Evolutionary conservation across 1,140 invertebrate species (phyloP), one percentile per base, ranked within the genome.

Genomic region (Frieseomelitta varia): DNA sequence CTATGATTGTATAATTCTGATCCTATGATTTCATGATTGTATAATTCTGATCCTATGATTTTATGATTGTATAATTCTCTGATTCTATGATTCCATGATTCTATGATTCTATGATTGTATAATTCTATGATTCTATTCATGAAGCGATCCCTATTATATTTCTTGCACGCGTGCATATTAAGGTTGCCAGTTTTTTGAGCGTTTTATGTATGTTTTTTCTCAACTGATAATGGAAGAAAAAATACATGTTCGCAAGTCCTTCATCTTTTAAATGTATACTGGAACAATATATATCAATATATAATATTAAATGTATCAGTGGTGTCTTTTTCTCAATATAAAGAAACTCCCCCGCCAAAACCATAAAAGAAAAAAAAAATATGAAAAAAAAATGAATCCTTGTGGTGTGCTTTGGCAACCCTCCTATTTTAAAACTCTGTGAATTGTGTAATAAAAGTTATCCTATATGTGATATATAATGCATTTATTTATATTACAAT

Each of bases 401-500:
- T 30, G 68, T 80, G 88, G 88, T 87, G 89, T 88, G 90, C 86
- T 88, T 90, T 84, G 89, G 88, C 88, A 87, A 72, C 68, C 55
- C 61, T 76, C 76, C 58, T 61, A 73, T 78, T 67, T 68, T 63
- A 85, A 85, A 90, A 87, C 85, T 87, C 73, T 90, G 86, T 88
- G 84, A 90, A 90, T 83, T 87, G 85, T 88, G 81, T 85, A 90
- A 88, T 88, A 86, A 87, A 79, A 80, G 55, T 72, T 89, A 88
- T 92, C 83, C 84, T 89, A 89, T 39, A 47, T 47, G 8, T 69
- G 84, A 83, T 93, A 85, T 93, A 85, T 89, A 91, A 90, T 93
- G 91, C 89, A 94, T 93, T 93, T 85, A 93, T 84, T 91, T 84
- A 87, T 88, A 79, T 88, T 90, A 80, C n/a, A 89, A 81, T 91